phyloP scores from a whole-genome alignment of 35 echinoderm and acorn worm species.

The Stichopus chloronotus region DNA sequence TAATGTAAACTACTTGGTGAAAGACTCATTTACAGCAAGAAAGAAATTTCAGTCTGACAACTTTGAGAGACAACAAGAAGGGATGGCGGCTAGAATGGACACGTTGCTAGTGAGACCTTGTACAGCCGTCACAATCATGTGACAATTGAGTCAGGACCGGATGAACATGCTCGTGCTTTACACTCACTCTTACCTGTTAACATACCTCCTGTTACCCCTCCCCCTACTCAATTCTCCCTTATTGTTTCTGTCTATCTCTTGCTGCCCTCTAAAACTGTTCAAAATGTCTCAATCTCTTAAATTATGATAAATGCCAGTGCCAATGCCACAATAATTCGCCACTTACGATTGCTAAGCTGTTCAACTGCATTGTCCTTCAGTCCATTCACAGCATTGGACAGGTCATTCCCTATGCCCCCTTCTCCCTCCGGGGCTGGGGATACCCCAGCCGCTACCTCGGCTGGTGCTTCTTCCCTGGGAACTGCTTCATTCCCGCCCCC shows the following conservation, averaged over 20 bases:
- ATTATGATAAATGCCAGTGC: no score
- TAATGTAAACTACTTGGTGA: no score
- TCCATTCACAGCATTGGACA: constrained; percentile 34
- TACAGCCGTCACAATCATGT: no score
- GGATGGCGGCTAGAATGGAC: no score
- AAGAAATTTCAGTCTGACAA: no score
- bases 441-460: background rate
- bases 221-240: no score
- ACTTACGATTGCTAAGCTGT: constrained; percentile 68
- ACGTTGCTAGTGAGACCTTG: no score
- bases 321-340: background rate
- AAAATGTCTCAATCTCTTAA: no score
- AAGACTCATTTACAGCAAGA: no score
- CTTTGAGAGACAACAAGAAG: no score
- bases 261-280: background rate
- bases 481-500: constrained; percentile 5
- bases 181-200: background rate
- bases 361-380: constrained; percentile 61
- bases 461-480: constrained; percentile 13
- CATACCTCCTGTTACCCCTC: background rate
- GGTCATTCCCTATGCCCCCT: constrained; percentile 15
- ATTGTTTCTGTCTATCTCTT: background rate
- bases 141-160: no score
- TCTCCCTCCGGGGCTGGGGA: constrained; percentile 29
- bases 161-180: no score